Evolutionary conservation across 2,113 vertebrate genomes (phyloP), one percentile per base, ranked within the genome.

Genomic region (Synodontis membranacea): DNA sequence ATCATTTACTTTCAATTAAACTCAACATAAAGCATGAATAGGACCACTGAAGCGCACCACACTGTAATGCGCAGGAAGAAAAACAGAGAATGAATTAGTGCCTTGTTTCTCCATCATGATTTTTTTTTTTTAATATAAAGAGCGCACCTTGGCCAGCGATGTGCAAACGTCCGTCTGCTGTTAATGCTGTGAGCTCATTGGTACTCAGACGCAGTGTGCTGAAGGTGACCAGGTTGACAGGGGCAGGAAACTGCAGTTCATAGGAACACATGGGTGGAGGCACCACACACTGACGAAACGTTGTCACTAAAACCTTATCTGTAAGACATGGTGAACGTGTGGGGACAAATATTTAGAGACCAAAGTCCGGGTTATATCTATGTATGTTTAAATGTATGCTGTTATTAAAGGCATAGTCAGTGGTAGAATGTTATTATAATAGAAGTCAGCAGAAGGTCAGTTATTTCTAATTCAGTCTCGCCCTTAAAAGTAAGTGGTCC

Each of bases 191-290:
- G 39, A 99, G 92, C 84, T 96, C 93, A 80, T 95, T 96, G 89
- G 95, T 95, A 54, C 50, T 89, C 60, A 89, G 86, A 62, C 94
- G 92, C 37, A 93, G 88, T 52, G 92, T 89, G 37, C 92, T 95
- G 91, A 99, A 99, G 0, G 93, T 86, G 86, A 99, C 94, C 91
- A 97, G 95, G 93, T 96, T 97, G 86, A 96, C 95, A 0, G 94
- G 92, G 31, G 94, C 93, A 0, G 93, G 93, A 66, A 97, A 92
- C 80, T 96, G 95, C 3, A 99, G 92, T 86, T 96, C 94, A 68
- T 95, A 98, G 0, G 97, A 96, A 85, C 93, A 96, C 96, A 99
- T 96, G 75, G 98, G 98, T 62, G 98, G 98, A 34, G 98, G 98
- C 5, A 98, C 95, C 66, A 97, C 95, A 82, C 94, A 91, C 89